Percentiles rank a stretch among this genome's conserved stretches.
These are phyloP conservation scores for Hedychridium roseum DNA, from an alignment of 2,888 invertebrate species.

Conservation along the genomic window DNA sequence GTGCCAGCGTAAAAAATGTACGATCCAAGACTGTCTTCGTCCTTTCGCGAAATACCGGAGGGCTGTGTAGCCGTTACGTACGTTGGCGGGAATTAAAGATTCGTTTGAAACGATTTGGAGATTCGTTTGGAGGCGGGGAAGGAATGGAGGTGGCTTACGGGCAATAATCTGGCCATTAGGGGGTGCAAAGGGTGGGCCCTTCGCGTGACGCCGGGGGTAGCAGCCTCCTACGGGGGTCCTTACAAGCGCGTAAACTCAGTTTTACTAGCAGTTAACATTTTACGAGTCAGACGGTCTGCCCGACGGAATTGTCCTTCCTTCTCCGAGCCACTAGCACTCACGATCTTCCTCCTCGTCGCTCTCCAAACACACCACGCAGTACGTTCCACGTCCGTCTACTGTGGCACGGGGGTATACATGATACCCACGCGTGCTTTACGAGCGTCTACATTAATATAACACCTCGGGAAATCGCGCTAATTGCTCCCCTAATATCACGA, in stretches of 20 bases:
- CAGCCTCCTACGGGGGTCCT: constrained; percentile 55
- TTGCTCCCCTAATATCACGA: constrained; percentile 38
- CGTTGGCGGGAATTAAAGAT: constrained; percentile 26
- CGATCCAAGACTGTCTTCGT: too few relatives aligned
- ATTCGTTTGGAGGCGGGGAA: constrained; percentile 21
- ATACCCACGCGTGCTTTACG: constrained; percentile 30
- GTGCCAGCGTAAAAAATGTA: too few relatives aligned
- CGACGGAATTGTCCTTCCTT: constrained; percentile 16
- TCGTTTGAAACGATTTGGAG: constrained; percentile 33
- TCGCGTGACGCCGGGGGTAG: constrained; percentile 30
- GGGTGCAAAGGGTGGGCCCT: constrained; percentile 43
- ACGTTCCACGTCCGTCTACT: constrained; percentile 13
- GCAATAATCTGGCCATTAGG: constrained; percentile 59
- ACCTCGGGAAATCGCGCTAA: constrained; percentile 43
- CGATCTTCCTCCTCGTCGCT: background rate
- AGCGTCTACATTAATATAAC: constrained; percentile 48
- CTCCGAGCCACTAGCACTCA: background rate
- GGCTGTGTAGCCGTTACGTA: too few relatives aligned
- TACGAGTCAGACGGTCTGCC: constrained; percentile 60
- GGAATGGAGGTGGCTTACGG: constrained; percentile 43
- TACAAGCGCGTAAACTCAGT: constrained; percentile 63
- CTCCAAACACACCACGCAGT: constrained; percentile 13
- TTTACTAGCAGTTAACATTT: constrained; percentile 64
- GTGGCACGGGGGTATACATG: constrained; percentile 12
- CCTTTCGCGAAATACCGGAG: too few relatives aligned